A percentile compares a stretch with the other conserved stretches of the same genome.
These are phyloP conservation scores for Danio tinwini DNA, from an alignment of 2,797 vertebrate genomes.

Conservation along the genomic window DNA sequence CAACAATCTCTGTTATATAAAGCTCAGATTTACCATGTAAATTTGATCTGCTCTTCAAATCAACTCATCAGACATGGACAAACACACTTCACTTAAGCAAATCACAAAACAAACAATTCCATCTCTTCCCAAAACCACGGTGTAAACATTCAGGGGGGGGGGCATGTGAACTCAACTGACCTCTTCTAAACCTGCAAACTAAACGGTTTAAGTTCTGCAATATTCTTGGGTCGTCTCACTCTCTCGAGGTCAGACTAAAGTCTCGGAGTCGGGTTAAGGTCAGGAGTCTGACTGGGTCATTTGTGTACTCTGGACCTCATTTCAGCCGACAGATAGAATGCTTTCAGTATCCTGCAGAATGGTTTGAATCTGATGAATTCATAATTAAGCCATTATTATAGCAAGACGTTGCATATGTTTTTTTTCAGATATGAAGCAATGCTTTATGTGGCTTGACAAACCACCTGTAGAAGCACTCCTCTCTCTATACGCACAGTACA, in stretches of 20 bases:
- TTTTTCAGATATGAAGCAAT: background rate
- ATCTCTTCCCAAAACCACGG: background rate
- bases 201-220: slow-evolving; percentile 1
- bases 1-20: background rate
- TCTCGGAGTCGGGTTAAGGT: background rate
- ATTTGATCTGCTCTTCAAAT: background rate
- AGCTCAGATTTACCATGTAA: background rate
- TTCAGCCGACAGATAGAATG: background rate
- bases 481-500: no score
- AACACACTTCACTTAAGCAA: background rate
- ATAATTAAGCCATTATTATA: background rate
- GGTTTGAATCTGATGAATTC: background rate
- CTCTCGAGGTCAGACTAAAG: background rate
- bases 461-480: no score
- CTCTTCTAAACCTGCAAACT: background rate
- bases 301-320: background rate
- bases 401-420: background rate
- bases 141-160: background rate
- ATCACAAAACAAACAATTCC: background rate
- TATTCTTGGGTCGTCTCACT: background rate
- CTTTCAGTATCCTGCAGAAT: slow-evolving; percentile 7
- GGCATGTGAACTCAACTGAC: background rate
- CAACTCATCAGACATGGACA: background rate
- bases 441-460: no score
- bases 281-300: background rate